These are phyloP conservation scores for Galemys pyrenaicus DNA, from an alignment of 2,113 vertebrate species.

Conservation along the genomic window DNA sequence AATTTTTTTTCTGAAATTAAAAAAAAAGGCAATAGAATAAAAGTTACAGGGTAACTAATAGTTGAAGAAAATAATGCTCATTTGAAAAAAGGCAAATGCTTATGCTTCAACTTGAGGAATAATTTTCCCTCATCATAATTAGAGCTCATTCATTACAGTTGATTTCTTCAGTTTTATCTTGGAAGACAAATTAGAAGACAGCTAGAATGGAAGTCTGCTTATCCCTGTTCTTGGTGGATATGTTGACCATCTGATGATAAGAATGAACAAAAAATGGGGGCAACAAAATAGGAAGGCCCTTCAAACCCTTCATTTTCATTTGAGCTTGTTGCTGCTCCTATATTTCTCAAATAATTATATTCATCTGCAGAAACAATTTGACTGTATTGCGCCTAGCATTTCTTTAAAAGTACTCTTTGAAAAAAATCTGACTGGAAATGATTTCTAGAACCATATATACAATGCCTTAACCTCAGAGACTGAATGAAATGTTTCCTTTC, in stretches of 20 bases:
- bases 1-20: not conserved
- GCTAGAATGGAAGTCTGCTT: not conserved
- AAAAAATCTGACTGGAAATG: not conserved
- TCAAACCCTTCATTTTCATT: not conserved
- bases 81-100: not conserved
- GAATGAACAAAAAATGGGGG: not conserved
- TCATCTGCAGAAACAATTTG: not conserved
- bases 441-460: not conserved
- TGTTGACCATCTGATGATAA: conserved; percentile 28
- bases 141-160: conserved; percentile 27
- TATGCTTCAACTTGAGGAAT: not conserved
- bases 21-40: not conserved
- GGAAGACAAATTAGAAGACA: conserved; percentile 8
- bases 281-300: not conserved
- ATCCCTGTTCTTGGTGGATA: not conserved
- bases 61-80: conserved; percentile 25
- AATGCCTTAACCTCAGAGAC: not conserved
- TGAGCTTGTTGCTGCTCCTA: not conserved
- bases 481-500: not conserved
- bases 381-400: not conserved
- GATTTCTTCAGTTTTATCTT: conserved; percentile 29
- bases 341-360: conserved; percentile 54
- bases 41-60: conserved; percentile 6
- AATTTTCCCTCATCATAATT: not conserved
- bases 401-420: conserved; percentile 49